Conservation (phyloP, 2,797 vertebrate genomes). For the Macropodus opercularis region DNA sequence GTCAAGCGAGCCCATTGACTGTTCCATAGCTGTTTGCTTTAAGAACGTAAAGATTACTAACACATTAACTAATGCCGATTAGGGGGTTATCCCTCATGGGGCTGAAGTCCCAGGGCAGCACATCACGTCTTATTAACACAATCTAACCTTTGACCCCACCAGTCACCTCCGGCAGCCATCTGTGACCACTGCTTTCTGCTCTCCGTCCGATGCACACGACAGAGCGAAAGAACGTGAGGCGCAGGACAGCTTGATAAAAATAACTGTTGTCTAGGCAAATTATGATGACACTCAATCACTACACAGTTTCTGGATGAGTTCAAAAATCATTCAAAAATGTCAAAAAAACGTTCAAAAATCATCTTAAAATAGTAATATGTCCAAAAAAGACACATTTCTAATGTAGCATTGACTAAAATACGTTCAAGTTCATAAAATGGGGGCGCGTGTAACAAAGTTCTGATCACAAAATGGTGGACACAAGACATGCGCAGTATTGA, state of each 20-base stretch:
- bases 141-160: slow-evolving; percentile 72
- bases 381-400: not conserved
- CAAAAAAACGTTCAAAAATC: slow-evolving; percentile 1
- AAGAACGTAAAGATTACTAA: slow-evolving; percentile 92
- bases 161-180: slow-evolving; percentile 68
- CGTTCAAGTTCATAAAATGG: slow-evolving; percentile 69
- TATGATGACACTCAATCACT: slow-evolving; percentile 11
- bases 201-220: slow-evolving; percentile 14
- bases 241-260: slow-evolving; percentile 38
- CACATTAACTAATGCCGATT: slow-evolving; percentile 96
- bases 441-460: slow-evolving; percentile 54
- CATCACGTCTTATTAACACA: slow-evolving; percentile 81
- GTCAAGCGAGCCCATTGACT: slow-evolving; percentile 86
- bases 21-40: slow-evolving; percentile 90
- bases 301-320: not conserved
- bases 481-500: slow-evolving; percentile 62
- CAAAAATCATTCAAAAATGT: not conserved
- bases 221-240: slow-evolving; percentile 35
- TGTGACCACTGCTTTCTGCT: slow-evolving; percentile 63
- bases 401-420: not conserved
- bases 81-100: slow-evolving; percentile 87
- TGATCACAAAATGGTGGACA: slow-evolving; percentile 79
- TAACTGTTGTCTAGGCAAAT: slow-evolving; percentile 8
- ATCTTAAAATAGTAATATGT: slow-evolving; percentile 3
- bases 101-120: slow-evolving; percentile 73